Base-by-base conservation (phyloP, 2,113 vertebrate genomes). In the Campylomormyrus numenius region DNA sequence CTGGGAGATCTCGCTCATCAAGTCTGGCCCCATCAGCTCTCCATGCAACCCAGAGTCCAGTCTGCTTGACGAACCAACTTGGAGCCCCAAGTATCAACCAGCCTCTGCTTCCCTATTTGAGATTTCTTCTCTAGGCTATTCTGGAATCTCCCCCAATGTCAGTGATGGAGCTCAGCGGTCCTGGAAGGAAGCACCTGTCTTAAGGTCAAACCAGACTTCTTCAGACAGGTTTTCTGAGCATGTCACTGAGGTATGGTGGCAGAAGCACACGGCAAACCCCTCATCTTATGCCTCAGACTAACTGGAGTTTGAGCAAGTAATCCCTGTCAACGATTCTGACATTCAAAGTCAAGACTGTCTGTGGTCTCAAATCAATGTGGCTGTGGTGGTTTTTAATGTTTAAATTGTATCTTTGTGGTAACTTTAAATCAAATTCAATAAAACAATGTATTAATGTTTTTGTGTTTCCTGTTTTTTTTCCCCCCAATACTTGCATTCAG, bases 1-100 rank as follows among this genome's bases (percentile, higher is more conserved):
- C 1, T 96, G 94, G 95, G 95, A 96, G 6, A 88, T 96, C 39
- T 96, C 96, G 0, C 9, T 92, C 53, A 95, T 96, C 11, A 94
- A 92, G 56, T 77, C 92, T 0, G 92, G 92, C 0, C 84, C 62
- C n/a, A 94, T 92, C 56, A 95, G 94, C 50, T 95, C 95, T 0
- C 93, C 92, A 5, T 45, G 88, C 9, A 15, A 7, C 87, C 31
- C 92, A 56, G 94, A 95, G 48, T 90, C 80, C 19, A 94, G 90
- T n/a, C 31, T 89, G n/a, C 45, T 92, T 39, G 95, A 89, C 0
- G 83, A 96, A 52, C 52, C 91, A 5, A 90, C 90, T 0, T 93
- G 88, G 92, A 96, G 95, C 91, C 95, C 95, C 4, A 94, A 91
- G 66, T 88, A 74, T 15, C 91, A 90, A 1, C 89, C 91, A 35